A percentile compares a stretch with the other conserved stretches of the same genome.
Evolutionary conservation across 2,113 vertebrate species (phyloP).

Genomic region (Hassar affinis): DNA sequence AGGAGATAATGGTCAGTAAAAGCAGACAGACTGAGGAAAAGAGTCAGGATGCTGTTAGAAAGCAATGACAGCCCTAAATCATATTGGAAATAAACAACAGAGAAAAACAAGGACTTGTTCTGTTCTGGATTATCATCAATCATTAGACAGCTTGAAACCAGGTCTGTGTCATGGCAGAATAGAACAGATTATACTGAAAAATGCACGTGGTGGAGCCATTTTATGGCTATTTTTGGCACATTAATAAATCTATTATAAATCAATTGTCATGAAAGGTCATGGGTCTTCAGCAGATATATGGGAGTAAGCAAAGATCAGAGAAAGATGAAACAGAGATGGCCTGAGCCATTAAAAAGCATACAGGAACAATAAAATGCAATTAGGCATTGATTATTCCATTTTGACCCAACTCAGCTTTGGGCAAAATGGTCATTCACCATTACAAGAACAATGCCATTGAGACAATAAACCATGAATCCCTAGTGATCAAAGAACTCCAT

Average conservation of each 20-base stretch:
- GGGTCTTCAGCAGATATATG: conserved; percentile 8
- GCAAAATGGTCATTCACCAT: not conserved
- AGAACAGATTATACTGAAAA: not conserved
- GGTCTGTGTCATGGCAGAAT: not conserved
- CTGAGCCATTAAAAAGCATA: not conserved
- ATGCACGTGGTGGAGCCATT: not conserved
- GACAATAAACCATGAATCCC: not conserved
- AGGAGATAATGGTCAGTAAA: conserved; percentile 39
- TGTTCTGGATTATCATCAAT: not conserved
- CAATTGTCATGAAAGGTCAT: conserved; percentile 9
- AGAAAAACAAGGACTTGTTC: not conserved
- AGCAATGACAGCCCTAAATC: not conserved
- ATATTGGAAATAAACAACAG: not conserved
- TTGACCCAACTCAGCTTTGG: not conserved
- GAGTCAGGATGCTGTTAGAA: not conserved
- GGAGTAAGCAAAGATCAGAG: not conserved
- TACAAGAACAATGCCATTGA: not conserved
- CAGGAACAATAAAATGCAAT: not conserved
- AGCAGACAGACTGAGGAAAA: conserved; percentile 38
- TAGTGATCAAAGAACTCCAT: not conserved
- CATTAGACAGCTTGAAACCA: not conserved
- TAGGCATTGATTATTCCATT: conserved; percentile 1
- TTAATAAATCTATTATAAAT: conserved; percentile 15
- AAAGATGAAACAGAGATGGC: not conserved
- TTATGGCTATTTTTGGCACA: not conserved